Evolutionary conservation across 2,797 vertebrate genomes (phyloP).

Genomic region (Corythornis leucogaster): DNA sequence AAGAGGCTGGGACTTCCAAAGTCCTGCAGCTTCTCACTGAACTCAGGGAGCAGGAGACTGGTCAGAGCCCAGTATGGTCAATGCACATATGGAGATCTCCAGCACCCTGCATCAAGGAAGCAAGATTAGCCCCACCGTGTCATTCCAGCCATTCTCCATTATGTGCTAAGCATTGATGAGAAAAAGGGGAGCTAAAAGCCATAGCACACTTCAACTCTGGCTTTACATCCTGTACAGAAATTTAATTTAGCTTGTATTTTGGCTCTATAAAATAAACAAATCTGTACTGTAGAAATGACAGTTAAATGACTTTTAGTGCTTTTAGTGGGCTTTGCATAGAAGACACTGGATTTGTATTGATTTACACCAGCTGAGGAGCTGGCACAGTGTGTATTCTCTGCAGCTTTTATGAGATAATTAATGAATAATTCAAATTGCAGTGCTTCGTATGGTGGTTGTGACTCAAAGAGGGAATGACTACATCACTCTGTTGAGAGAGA

Average conservation of each 20-base stretch:
- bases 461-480: neutral
- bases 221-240: neutral
- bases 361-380: constrained; percentile 48
- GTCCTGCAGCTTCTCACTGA: neutral
- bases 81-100: neutral
- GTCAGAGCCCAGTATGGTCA: neutral
- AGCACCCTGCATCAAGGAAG: neutral
- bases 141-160: neutral
- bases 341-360: constrained; percentile 1
- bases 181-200: neutral
- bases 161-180: neutral
- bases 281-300: neutral
- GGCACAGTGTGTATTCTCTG: neutral
- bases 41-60: neutral
- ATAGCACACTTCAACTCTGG: neutral
- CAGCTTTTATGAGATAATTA: constrained; percentile 26
- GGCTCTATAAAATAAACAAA: constrained; percentile 38
- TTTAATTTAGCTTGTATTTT: constrained; percentile 20
- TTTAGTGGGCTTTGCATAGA: neutral
- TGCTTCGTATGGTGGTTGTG: neutral
- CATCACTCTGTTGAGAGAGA: neutral
- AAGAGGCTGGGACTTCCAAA: neutral
- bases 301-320: neutral
- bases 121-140: neutral
- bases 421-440: constrained; percentile 3